phyloP scores from a whole-genome alignment of 2,113 vertebrate genomes.

The Otis tarda region DNA sequence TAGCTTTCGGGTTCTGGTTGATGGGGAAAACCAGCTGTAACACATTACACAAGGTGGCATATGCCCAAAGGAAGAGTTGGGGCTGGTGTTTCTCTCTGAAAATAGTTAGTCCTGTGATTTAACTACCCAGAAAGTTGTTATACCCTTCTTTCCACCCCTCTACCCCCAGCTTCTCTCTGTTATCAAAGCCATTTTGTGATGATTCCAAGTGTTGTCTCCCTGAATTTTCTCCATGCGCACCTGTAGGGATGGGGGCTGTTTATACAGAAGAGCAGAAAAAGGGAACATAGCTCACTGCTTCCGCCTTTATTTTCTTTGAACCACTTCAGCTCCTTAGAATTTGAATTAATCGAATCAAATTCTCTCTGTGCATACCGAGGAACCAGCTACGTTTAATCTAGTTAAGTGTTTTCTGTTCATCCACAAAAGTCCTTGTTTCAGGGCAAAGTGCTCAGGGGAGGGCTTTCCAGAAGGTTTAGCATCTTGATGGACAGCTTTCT shows the following conservation, averaged over 20 bases:
- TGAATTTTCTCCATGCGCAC: not conserved
- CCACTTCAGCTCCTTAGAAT: not conserved
- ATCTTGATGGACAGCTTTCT: slow-evolving; percentile 66
- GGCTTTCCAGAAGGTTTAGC: slow-evolving; percentile 64
- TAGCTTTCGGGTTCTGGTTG: not conserved
- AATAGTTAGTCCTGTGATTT: not conserved
- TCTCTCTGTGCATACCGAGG: not conserved
- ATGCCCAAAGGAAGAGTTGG: not conserved
- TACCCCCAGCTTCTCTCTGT: slow-evolving; percentile 23
- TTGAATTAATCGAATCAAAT: slow-evolving; percentile 12
- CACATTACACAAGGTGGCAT: not conserved
- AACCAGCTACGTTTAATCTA: slow-evolving; percentile 38
- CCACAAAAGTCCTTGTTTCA: not conserved
- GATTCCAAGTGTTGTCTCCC: not conserved
- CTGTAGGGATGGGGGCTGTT: not conserved
- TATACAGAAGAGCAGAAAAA: not conserved
- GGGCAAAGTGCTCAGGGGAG: not conserved
- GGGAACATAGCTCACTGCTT: not conserved
- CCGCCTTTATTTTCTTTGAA: not conserved
- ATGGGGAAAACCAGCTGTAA: not conserved
- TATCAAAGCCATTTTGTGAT: slow-evolving; percentile 23
- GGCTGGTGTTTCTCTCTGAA: not conserved
- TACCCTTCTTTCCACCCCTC: not conserved
- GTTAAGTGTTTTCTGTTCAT: slow-evolving; percentile 57
- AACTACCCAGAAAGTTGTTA: slow-evolving; percentile 19